Evolutionary conservation across 2,113 vertebrate species (phyloP), one percentile per base, ranked within the genome.

Genomic region (Periophthalmodon schlosseri): DNA sequence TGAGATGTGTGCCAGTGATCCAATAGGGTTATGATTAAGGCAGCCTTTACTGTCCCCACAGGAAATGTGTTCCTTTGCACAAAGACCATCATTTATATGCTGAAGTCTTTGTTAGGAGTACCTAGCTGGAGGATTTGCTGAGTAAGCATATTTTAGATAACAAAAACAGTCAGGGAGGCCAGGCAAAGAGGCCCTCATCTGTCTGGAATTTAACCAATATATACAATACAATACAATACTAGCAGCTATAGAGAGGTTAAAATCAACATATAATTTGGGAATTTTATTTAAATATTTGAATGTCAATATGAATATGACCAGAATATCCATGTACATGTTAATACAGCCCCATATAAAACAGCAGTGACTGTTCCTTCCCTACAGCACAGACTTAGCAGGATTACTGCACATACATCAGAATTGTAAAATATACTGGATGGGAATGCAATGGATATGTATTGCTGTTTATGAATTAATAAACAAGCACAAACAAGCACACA

Each of bases 401-500:
- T 34, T 20, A 63, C 28, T 9, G 23, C 28, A 4, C 28, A 63
- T 34, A 20, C 14, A 63, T 34, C 60, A 34, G 6, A 16, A 63
- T 60, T 60, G 4, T 28, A 28, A 60, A 28, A 28, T 60, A 60
- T 63, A 18, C 28, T 20, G 60, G 5, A 34, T 33, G 15, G 24
- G 15, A 24, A 33, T 61, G 14, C 14, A 61, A 15, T 61, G 14
- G 14, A 34, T 63, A 63, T 34, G 60, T 63, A 39, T 65, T 5
- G 34, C n/a, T 65, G 34, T 65, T 65, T 39, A 39, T 65, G 63
- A 65, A 65, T 65, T 65, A 65, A 65, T 65, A 65, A 65, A n/a
- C n/a, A n/a, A n/a, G n/a, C n/a, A n/a, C n/a, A n/a, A 65, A 34
- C 63, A 39, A 34, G 34, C 63, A 56, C 50, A 16, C 44, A 61